Percentiles rank a stretch among this genome's conserved stretches.
Evolutionary conservation across 2,797 vertebrate species (phyloP).

Genomic region (Myoxocephalus aenaeus): DNA sequence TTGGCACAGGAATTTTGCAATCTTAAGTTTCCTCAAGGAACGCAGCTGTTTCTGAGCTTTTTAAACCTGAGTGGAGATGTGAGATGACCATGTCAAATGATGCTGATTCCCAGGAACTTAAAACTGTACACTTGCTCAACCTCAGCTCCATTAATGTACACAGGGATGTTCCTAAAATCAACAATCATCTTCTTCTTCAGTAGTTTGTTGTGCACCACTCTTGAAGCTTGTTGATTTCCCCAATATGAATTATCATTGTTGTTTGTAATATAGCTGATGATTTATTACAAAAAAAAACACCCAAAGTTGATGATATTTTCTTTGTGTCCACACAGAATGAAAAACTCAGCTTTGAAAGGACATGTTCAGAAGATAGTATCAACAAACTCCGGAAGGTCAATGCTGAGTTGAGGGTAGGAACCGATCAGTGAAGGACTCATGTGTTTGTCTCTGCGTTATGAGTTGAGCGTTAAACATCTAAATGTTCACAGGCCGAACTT

Average conservation of each 20-base stretch:
- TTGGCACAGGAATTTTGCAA: not conserved
- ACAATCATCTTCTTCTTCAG: not conserved
- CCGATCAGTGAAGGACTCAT: constrained; percentile 9
- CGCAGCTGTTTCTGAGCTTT: not conserved
- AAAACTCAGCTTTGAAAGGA: constrained; percentile 79
- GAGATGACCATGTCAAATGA: not conserved
- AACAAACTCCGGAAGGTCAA: constrained; percentile 79
- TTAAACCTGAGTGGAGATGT: not conserved
- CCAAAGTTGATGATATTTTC: not conserved
- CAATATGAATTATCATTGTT: not conserved
- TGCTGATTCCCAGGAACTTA: not conserved
- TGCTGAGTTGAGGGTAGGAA: constrained; percentile 76
- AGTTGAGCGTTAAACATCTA: not conserved
- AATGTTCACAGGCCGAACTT: constrained; percentile 75
- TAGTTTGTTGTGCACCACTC: not conserved
- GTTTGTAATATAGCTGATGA: not conserved
- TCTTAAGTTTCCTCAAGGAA: not conserved
- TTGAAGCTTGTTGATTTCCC: not conserved
- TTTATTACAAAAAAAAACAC: not conserved
- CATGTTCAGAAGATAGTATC: constrained; percentile 73
- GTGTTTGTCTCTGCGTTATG: not conserved
- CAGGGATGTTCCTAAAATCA: not conserved
- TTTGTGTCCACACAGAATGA: constrained; percentile 75
- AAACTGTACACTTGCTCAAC: not conserved
- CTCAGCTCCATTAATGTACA: not conserved